Conservation (phyloP, 2,888 invertebrate species). For the Eristalinus sepulchralis region DNA sequence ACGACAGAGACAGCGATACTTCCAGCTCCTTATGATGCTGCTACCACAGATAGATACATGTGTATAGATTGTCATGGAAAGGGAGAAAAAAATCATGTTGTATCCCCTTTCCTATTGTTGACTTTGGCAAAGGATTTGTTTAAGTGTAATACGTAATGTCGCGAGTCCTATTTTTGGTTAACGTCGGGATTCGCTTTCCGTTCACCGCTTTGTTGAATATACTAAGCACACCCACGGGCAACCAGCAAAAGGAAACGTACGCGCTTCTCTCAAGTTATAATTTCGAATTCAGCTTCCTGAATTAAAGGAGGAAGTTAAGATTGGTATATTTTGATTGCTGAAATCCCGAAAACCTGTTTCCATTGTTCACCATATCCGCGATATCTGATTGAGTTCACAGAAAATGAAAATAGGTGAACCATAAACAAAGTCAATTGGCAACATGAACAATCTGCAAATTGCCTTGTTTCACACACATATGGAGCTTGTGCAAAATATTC, state of each 20-base stretch:
- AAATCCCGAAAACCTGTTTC: neutral
- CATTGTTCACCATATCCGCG: neutral
- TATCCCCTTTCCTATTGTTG: conserved; percentile 10
- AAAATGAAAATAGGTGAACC: neutral
- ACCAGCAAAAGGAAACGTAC: neutral
- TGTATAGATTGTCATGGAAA: neutral
- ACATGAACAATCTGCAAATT: neutral
- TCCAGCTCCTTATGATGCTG: neutral
- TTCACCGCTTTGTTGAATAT: neutral
- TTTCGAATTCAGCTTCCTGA: neutral
- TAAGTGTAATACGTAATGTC: neutral
- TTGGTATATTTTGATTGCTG: neutral
- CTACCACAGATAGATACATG: neutral
- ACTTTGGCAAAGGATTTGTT: conserved; percentile 25
- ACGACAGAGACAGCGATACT: neutral
- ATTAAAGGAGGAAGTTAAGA: neutral
- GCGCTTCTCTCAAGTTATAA: neutral
- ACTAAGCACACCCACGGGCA: neutral
- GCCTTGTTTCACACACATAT: neutral
- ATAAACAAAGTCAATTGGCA: neutral
- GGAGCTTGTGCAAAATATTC: neutral
- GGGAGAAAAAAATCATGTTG: neutral
- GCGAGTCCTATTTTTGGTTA: neutral
- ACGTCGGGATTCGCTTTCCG: neutral
- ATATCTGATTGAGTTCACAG: neutral